Evolutionary conservation across 64 coral and sea anemone genomes (phyloP), one percentile per base, ranked within the genome.

Genomic region (Trachythela sp.): DNA sequence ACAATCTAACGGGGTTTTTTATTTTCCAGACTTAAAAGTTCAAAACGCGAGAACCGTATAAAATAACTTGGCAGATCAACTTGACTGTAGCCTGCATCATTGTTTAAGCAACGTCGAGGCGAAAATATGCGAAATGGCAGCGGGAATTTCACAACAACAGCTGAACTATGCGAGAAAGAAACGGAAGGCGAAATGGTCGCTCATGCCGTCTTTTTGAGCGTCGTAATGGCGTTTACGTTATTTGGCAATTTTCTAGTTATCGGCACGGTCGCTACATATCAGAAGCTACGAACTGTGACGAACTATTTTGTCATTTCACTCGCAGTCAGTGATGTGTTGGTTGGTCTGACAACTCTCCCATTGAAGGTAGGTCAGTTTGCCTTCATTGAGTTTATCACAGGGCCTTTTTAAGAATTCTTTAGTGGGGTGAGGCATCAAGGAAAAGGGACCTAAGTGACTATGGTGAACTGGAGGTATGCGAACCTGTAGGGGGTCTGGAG

Each of bases 231-330:
- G 20, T 64, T 64, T 1, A 64, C 56, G 8, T 64, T 98, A 50
- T 17, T 98, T 30, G 95, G 95, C 13, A 98, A 94, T 89, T 43
- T 90, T 11, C 85, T 89, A 14, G 95, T 98, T 3, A 94, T 91
- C 77, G 40, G 92, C 8, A 94, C 93, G 41, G 93, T 98, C 1
- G 67, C 92, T 8, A 60, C 92, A 43, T 92, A 89, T 32, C 84
- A 50, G 4, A 91, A 56, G 51, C 93, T 98, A 86, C 88, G 89
- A 48, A 91, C 85, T 2, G 92, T 94, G 39, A 98, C 95, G 70
- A 94, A 92, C 48, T 92, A 92, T 59, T 41, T 98, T 45, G 93
- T 98, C 3, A 93, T 92, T 14, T 98, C 95, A 2, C 64, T 98
- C n/a, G 95, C 95, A 17, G 84, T 90, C 26, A 92, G 89, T 35